A percentile compares a stretch with the other conserved stretches of the same genome.
phyloP scores from a whole-genome alignment of 2,113 vertebrate species.

The Cinclus cinclus region DNA sequence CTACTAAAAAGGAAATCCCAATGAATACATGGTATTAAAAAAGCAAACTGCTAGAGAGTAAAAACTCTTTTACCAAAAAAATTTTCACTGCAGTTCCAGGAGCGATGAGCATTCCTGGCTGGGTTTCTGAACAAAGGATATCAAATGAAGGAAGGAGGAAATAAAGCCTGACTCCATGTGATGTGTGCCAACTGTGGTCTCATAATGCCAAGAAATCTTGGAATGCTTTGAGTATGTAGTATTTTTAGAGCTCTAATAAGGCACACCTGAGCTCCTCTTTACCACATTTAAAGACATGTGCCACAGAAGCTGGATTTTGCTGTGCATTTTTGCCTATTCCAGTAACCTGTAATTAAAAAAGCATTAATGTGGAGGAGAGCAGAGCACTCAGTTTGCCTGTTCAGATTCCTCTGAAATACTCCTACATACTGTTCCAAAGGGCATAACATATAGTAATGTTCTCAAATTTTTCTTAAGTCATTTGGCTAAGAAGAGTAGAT shows the following conservation, averaged over 20 bases:
- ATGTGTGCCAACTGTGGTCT: slow-evolving; percentile 9
- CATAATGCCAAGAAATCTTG: slow-evolving; percentile 33
- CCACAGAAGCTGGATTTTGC: slow-evolving; percentile 3
- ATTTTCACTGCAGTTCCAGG: neutral
- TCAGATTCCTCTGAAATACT: slow-evolving; percentile 23
- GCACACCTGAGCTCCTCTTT: slow-evolving; percentile 32
- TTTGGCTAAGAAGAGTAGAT: slow-evolving; percentile 2
- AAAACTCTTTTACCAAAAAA: neutral
- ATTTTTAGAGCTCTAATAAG: slow-evolving; percentile 50
- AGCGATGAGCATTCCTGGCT: neutral
- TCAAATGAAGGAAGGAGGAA: slow-evolving; percentile 34
- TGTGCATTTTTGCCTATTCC: slow-evolving; percentile 6
- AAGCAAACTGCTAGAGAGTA: neutral
- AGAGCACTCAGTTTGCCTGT: neutral
- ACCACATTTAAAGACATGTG: slow-evolving; percentile 38
- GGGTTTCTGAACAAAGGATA: neutral
- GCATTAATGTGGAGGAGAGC: neutral
- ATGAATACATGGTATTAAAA: neutral
- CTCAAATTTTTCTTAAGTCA: slow-evolving; percentile 13
- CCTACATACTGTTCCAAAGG: slow-evolving; percentile 29
- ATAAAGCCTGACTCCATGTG: neutral
- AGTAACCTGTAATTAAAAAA: slow-evolving; percentile 36
- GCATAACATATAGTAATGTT: slow-evolving; percentile 13
- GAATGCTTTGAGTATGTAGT: slow-evolving; percentile 14
- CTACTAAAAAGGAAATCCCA: neutral